Evolutionary conservation across 2,888 invertebrate species (phyloP), one percentile per base, ranked within the genome.

Genomic region (Sphinx pinastri): DNA sequence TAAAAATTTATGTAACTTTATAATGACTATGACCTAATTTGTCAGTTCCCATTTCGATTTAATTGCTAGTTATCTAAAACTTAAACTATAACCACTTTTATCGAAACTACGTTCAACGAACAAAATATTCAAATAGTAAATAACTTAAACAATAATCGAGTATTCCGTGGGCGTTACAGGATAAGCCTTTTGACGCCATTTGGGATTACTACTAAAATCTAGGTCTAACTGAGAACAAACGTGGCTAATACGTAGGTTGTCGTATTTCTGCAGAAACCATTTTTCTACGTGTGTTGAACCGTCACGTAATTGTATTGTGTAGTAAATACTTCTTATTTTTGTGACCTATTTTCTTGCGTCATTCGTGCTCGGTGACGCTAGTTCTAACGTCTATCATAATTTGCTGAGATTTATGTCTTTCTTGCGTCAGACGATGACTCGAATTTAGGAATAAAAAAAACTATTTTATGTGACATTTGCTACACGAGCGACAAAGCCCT

Each of bases 271-370:
- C 49, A 6, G 47, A 49, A 63, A 63, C 63, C 11, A 63, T 63
- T 47, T 63, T 47, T 63, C 47, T 63, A 25, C 49, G 63, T 47
- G 63, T 63, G 47, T 55, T 47, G 49, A 13, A 47, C 47, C 13
- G 49, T 63, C 49, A 49, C 63, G 49, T 63, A 63, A 63, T 19
- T 63, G 19, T 49, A 12, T 19, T 63, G 16, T 16, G 19, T 49
- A 58, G 58, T 58, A 58, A 55, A 49, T n/a, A 45, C 16, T 63
- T 63, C 5, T 63, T 63, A 63, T 63, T 49, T 57, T 19, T 49
- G 49, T 25, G 63, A 63, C 63, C 63, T 63, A 49, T 49, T 63
- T 63, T 19, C 16, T 47, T 16, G 16, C 25, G 25, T 25, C 1
- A 25, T 25, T 25, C 25, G 11, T 16, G 19, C 12, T 38, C 38